A percentile compares a stretch with the other conserved stretches of the same genome.
These are phyloP conservation scores for Daboia siamensis DNA, from an alignment of 2,113 vertebrate species.

Conservation along the genomic window DNA sequence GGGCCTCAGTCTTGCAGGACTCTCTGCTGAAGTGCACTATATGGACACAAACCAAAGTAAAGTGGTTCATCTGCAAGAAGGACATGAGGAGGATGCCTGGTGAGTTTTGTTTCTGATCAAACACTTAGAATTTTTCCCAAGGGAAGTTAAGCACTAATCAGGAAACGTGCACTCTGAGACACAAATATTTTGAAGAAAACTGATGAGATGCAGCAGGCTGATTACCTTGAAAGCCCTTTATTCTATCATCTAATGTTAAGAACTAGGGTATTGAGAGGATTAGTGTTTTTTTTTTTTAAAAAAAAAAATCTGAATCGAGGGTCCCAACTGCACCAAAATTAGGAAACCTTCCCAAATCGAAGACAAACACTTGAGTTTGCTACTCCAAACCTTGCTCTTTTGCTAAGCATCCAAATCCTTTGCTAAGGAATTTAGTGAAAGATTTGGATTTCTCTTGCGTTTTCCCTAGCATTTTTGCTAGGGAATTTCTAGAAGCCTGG, in stretches of 20 bases:
- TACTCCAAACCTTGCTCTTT: not conserved
- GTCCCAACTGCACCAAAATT: not conserved
- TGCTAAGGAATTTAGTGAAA: not conserved
- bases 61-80: conserved; percentile 41
- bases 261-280: not conserved
- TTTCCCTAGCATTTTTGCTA: not conserved
- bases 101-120: conserved; percentile 38
- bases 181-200: not conserved
- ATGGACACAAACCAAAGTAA: conserved; percentile 56
- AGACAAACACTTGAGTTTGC: not conserved
- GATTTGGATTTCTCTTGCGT: not conserved
- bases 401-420: not conserved
- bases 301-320: not conserved
- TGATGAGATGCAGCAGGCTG: not conserved
- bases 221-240: no score
- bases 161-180: not conserved
- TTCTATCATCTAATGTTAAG: not conserved
- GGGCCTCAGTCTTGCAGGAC: conserved; percentile 48
- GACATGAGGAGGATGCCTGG: conserved; percentile 41
- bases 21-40: conserved; percentile 51
- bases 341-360: not conserved
- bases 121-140: not conserved
- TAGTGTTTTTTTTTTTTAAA: not conserved
- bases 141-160: not conserved
- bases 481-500: not conserved